These are phyloP conservation scores for Deroplatys truncata DNA, from an alignment of 2,888 invertebrate genomes.

Conservation along the genomic window DNA sequence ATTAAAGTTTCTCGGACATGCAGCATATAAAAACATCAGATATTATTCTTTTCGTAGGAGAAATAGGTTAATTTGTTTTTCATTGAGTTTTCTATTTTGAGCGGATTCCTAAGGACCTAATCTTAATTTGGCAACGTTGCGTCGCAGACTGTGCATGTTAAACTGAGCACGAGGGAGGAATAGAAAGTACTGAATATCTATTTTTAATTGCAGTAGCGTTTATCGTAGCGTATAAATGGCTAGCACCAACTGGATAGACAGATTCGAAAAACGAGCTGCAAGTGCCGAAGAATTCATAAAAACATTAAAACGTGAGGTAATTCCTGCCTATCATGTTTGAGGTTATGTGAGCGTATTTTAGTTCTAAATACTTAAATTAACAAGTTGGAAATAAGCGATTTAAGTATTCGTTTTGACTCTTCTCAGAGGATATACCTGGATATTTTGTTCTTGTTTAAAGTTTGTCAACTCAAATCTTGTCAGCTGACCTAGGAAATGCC, in stretches of 20 bases:
- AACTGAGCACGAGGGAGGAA: not conserved
- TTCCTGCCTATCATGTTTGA: not conserved
- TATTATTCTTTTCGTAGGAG: too few relatives aligned
- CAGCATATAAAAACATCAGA: too few relatives aligned
- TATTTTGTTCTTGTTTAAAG: too few relatives aligned
- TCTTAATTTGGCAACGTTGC: not conserved
- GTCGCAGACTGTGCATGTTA: too few relatives aligned
- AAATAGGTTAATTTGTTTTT: too few relatives aligned
- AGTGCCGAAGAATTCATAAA: conserved; percentile 42
- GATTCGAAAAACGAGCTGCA: conserved; percentile 39
- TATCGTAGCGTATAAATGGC: conserved; percentile 33
- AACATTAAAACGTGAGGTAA: conserved; percentile 35
- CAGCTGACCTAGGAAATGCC: too few relatives aligned
- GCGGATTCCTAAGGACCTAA: not conserved
- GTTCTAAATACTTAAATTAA: too few relatives aligned
- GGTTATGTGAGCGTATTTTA: not conserved
- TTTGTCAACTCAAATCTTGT: too few relatives aligned
- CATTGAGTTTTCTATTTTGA: not conserved
- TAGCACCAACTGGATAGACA: conserved; percentile 37
- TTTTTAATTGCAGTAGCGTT: not conserved
- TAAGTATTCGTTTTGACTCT: too few relatives aligned
- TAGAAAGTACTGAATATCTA: not conserved
- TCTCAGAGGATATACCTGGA: too few relatives aligned
- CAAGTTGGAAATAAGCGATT: too few relatives aligned
- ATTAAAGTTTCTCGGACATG: too few relatives aligned